Percentiles rank a stretch among this genome's conserved stretches.
Conservation (phyloP, 2,888 invertebrate species). For the Spisula solida region DNA sequence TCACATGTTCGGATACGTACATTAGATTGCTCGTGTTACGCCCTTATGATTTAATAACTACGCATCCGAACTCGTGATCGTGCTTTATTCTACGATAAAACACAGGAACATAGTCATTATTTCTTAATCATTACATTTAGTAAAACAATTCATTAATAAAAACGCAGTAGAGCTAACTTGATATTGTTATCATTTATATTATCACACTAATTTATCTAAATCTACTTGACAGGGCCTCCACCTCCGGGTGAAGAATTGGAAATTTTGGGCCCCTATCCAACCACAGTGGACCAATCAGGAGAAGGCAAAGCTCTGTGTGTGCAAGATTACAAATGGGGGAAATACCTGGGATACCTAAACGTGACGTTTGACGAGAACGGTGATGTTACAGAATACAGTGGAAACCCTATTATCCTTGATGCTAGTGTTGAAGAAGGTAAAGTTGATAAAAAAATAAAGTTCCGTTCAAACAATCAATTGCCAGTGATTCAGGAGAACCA, state of each 20-base stretch:
- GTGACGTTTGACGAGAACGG: conserved; percentile 92
- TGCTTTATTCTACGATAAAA: too few species aligned
- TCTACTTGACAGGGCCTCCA: neutral
- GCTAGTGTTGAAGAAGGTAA: conserved; percentile 90
- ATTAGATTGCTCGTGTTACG: too few species aligned
- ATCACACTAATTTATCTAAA: too few species aligned
- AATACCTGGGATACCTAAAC: conserved; percentile 94
- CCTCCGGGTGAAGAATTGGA: neutral
- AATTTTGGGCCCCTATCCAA: conserved; percentile 92
- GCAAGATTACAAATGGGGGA: conserved; percentile 96
- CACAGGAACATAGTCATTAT: too few species aligned
- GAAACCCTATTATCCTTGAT: conserved; percentile 93
- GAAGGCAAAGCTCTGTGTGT: conserved; percentile 90
- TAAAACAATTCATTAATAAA: too few species aligned
- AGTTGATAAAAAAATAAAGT: neutral
- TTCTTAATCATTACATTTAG: too few species aligned
- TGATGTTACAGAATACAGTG: conserved; percentile 91
- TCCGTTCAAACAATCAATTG: neutral
- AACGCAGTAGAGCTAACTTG: too few species aligned
- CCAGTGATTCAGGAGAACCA: too few species aligned
- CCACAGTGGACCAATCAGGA: conserved; percentile 90
- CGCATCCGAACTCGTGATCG: too few species aligned
- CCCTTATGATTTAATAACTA: too few species aligned
- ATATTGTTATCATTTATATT: too few species aligned
- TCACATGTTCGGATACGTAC: too few species aligned